Evolutionary conservation across 2,113 vertebrate genomes (phyloP), one percentile per base, ranked within the genome.

Genomic region (Anoplopoma fimbria): DNA sequence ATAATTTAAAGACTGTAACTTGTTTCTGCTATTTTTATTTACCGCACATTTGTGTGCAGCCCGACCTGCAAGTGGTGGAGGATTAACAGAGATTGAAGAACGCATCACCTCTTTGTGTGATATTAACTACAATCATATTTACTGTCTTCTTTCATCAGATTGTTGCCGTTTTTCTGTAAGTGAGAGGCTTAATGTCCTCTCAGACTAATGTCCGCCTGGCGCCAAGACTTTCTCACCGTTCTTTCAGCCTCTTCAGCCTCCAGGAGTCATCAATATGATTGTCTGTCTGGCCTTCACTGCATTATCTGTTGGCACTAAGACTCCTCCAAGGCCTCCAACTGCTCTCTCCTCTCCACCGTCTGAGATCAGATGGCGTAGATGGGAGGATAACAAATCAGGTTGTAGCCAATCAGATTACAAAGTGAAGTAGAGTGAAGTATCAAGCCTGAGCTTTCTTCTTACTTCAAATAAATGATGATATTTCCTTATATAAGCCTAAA

Each of bases 201-300:
- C 73, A 91, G 78, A 77, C 83, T 67, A 79, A 82, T 70, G 72
- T 61, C 68, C 8, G 13, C 12, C 69, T 25, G 91, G 90, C 89
- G 87, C 90, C 89, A 79, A 31, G 1, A 82, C 87, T 71, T 92
- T 91, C 88, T 85, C 85, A 81, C 86, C 10, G 8, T 89, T 82
- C 84, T 79, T 68, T 82, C 82, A 75, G 76, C 82, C 78, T 69
- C 81, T 68, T 82, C 82, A 75, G 76, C 82, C 78, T 69, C 42
- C 68, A 70, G 23, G 69, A 86, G 42, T 86, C 83, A 77, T 86
- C 83, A 64, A 63, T 84, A 75, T 45, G 71, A 88, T 74, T 17
- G 68, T 73, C 77, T 69, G 86, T 83, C 90, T 83, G 88, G 70
- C 34, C 49, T 71, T 75, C 33, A 13, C 79, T 82, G 62, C 89